Evolutionary conservation across 2,888 invertebrate species (phyloP).

Genomic region (Petrolisthes cinctipes): DNA sequence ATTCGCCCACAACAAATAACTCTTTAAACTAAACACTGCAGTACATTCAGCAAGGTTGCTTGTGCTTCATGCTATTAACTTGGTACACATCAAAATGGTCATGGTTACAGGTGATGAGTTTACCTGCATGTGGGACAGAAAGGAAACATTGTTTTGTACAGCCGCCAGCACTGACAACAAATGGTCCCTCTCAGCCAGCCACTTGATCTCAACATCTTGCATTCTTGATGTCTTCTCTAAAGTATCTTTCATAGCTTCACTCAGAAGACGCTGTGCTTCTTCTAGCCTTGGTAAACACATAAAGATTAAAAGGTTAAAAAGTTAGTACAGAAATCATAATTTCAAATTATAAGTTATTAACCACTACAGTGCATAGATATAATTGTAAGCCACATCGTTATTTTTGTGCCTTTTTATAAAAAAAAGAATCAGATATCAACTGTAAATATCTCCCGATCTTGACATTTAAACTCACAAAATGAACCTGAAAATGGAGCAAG

Average conservation of each 20-base stretch:
- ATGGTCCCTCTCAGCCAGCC: constrained; percentile 56
- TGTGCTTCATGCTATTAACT: no score
- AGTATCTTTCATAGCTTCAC: constrained; percentile 29
- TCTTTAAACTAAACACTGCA: no score
- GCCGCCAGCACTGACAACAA: constrained; percentile 43
- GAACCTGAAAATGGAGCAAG: no score
- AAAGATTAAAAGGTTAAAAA: not conserved
- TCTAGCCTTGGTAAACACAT: constrained; percentile 30
- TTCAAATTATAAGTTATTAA: not conserved
- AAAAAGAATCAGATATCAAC: no score
- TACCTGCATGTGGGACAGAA: constrained; percentile 46
- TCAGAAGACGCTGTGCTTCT: constrained; percentile 44
- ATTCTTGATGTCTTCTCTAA: constrained; percentile 31
- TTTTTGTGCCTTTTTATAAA: no score
- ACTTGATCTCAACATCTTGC: constrained; percentile 36
- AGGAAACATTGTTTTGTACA: constrained; percentile 40
- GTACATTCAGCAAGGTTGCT: no score
- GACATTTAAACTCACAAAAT: no score
- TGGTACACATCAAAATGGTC: no score
- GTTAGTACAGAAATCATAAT: not conserved
- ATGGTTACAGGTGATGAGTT: not conserved
- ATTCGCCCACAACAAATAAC: no score
- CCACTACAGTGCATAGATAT: no score
- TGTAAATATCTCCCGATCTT: no score
- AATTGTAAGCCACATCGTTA: no score